Evolutionary conservation across 2,888 invertebrate genomes (phyloP).

Genomic region (Synanthedon formicaeformis): DNA sequence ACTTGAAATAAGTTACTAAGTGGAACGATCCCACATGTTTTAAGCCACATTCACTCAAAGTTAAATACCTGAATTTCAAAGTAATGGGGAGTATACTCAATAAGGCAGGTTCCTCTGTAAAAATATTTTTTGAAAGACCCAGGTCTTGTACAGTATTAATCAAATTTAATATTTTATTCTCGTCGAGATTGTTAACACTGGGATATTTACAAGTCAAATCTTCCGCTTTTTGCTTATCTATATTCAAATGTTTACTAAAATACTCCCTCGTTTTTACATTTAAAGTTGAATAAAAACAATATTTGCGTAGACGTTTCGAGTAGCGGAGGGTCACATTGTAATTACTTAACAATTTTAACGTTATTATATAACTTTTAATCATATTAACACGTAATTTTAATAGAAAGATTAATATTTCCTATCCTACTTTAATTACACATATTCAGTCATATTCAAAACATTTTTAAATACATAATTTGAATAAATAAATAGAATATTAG

Average conservation of each 20-base stretch:
- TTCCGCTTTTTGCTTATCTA: constrained; percentile 36
- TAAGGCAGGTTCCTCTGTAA: constrained; percentile 39
- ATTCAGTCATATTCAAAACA: no score
- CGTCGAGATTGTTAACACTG: constrained; percentile 32
- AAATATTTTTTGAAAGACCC: constrained; percentile 29
- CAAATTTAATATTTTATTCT: constrained; percentile 24
- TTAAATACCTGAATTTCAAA: constrained; percentile 39
- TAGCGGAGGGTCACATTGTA: no score
- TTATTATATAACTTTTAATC: no score
- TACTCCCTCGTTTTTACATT: no score
- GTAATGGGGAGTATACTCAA: constrained; percentile 47
- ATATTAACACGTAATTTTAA: no score
- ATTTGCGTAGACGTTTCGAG: no score
- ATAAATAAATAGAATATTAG: no score
- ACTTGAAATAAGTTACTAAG: constrained; percentile 33
- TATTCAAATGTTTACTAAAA: constrained; percentile 35
- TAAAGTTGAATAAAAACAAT: no score
- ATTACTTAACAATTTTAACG: no score
- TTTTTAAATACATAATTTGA: no score
- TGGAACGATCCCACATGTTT: constrained; percentile 22
- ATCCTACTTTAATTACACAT: no score
- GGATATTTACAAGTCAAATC: constrained; percentile 45
- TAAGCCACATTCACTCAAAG: constrained; percentile 56
- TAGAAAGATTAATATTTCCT: no score
- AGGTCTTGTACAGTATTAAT: constrained; percentile 32